Evolutionary conservation across 2,888 invertebrate species (phyloP), one percentile per base, ranked within the genome.

Genomic region (Tuta absoluta): DNA sequence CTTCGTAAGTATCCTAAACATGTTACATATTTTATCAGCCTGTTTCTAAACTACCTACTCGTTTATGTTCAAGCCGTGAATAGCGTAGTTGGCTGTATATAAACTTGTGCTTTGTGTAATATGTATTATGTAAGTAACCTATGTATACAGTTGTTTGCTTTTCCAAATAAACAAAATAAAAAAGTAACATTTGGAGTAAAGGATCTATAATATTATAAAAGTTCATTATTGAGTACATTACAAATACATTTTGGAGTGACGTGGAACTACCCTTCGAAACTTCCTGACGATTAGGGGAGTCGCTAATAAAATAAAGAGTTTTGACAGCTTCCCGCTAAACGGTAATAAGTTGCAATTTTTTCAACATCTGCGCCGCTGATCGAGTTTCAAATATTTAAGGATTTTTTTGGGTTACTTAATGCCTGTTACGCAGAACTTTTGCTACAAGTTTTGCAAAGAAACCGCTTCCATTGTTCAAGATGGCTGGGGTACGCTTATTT

Each of bases 341-440:
- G 51, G 51, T 53, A 53, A 53, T 53, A 53, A 53, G 51, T 53
- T 23, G 51, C 23, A 53, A 53, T 53, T 53, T 53, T 53, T 53
- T 23, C 51, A 53, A 14, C 51, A 53, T 53, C 51, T 23, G 51
- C 45, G 23, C 51, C 23, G 10, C 51, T 53, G 51, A 23, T 53
- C 24, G 51, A 53, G 51, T 53, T 53, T 53, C 23, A 14, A 53
- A 53, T 23, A 14, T 53, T 53, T 11, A 12, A 14, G 51, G 11
- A 19, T 11, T 23, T 24, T 53, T 53, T 21, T 21, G 14, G 51
- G 51, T 23, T 14, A 23, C 21, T 14, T 23, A 11, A 11, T 12
- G 14, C 51, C 2, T 21, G 14, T 53, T 23, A 23, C 24, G 14
- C 23, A 23, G 23, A 23, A 53, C 12, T 53, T 23, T 12, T 14